These are phyloP conservation scores for Phallusia fumigata DNA, from an alignment of 23 tunicate genomes.

Conservation along the genomic window DNA sequence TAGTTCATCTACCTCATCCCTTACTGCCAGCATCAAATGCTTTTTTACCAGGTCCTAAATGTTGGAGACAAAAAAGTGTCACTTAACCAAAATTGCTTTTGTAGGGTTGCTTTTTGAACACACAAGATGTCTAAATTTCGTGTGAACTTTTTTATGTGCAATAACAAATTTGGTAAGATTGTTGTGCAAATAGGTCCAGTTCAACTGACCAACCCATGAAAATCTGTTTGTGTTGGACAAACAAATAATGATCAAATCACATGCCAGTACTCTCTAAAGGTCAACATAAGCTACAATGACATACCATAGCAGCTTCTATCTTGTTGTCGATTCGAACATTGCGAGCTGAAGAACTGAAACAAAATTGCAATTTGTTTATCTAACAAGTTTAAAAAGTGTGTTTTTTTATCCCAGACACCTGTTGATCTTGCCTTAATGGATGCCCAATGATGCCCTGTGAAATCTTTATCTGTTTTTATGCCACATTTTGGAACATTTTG, in stretches of 20 bases:
- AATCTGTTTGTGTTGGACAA: neutral
- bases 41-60: slow-evolving; percentile 78
- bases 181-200: too few relatives aligned
- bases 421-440: too few relatives aligned
- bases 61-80: neutral
- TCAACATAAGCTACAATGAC: slow-evolving; percentile 8
- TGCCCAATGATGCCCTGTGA: too few relatives aligned
- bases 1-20: slow-evolving; percentile 82
- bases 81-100: too few relatives aligned
- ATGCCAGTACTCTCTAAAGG: neutral
- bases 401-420: too few relatives aligned
- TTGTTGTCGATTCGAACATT: slow-evolving; percentile 77
- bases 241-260: neutral
- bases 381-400: too few relatives aligned
- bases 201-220: neutral
- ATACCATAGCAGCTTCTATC: slow-evolving; percentile 88
- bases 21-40: slow-evolving; percentile 77
- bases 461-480: too few relatives aligned
- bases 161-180: too few relatives aligned
- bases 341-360: slow-evolving; percentile 54
- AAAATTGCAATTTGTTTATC: neutral
- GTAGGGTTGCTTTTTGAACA: too few relatives aligned
- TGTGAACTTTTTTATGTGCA: too few relatives aligned
- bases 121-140: too few relatives aligned
- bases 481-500: too few relatives aligned